phyloP scores from a whole-genome alignment of 1,140 invertebrate genomes.

The Amyelois transitella region DNA sequence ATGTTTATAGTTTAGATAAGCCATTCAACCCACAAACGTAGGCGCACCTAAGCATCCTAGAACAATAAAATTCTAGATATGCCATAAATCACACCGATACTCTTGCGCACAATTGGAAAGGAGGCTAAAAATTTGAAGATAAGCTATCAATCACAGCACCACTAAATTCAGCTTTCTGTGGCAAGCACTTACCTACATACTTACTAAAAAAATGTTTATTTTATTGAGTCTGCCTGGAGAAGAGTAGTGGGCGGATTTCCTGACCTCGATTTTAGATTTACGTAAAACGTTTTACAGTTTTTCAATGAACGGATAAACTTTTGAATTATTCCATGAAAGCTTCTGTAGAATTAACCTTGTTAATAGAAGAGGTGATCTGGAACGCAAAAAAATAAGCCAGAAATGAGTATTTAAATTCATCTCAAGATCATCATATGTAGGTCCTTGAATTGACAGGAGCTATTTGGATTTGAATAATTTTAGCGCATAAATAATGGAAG shows the following conservation, averaged over 20 bases:
- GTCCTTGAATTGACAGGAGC: too few species aligned
- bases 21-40: slow-evolving; percentile 28
- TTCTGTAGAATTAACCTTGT: too few species aligned
- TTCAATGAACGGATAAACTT: not conserved
- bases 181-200: too few species aligned
- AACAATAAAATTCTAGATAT: slow-evolving; percentile 37
- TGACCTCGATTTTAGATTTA: not conserved
- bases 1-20: slow-evolving; percentile 7
- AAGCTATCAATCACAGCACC: not conserved
- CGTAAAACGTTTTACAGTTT: not conserved
- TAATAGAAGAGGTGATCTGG: not conserved
- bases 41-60: slow-evolving; percentile 31
- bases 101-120: slow-evolving; percentile 14
- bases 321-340: slow-evolving; percentile 8
- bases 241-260: not conserved
- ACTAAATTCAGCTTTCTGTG: too few species aligned
- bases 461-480: too few species aligned
- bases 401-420: too few species aligned
- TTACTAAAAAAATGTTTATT: not conserved
- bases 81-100: slow-evolving; percentile 28
- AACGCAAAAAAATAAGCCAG: not conserved
- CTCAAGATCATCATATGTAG: too few species aligned
- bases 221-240: not conserved
- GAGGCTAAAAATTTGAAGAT: not conserved
- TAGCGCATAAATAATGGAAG: too few species aligned